phyloP scores from a whole-genome alignment of 2,113 vertebrate species.

The Potamarius usumacintae region DNA sequence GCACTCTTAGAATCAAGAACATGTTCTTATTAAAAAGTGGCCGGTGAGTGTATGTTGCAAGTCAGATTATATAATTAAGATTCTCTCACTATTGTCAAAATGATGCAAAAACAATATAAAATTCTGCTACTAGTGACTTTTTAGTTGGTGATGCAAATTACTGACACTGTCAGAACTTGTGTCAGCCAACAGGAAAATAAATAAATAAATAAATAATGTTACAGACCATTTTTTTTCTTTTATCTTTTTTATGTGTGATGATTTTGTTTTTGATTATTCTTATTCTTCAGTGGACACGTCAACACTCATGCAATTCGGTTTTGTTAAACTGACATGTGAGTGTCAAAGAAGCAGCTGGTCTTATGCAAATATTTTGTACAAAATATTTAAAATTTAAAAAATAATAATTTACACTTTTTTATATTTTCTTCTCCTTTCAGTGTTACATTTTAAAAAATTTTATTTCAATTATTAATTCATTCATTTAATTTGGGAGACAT shows the following conservation, averaged over 20 bases:
- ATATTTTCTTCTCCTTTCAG: no score
- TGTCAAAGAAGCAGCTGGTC: neutral
- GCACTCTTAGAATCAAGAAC: no score
- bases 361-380: neutral
- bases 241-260: neutral
- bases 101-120: neutral
- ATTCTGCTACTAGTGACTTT: neutral
- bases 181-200: neutral
- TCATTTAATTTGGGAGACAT: neutral
- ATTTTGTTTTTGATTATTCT: neutral
- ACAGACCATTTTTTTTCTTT: neutral
- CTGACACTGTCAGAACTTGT: neutral
- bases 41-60: neutral
- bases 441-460: neutral
- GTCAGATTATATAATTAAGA: neutral
- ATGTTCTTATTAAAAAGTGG: no score
- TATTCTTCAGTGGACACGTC: neutral
- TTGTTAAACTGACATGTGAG: neutral
- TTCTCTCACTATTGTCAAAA: neutral
- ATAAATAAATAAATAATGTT: neutral
- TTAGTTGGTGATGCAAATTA: neutral
- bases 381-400: neutral
- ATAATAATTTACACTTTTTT: no score
- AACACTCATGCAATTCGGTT: neutral
- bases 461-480: neutral